Conservation (phyloP, 2,113 vertebrate genomes). For the Neodontobutis hainanensis region DNA sequence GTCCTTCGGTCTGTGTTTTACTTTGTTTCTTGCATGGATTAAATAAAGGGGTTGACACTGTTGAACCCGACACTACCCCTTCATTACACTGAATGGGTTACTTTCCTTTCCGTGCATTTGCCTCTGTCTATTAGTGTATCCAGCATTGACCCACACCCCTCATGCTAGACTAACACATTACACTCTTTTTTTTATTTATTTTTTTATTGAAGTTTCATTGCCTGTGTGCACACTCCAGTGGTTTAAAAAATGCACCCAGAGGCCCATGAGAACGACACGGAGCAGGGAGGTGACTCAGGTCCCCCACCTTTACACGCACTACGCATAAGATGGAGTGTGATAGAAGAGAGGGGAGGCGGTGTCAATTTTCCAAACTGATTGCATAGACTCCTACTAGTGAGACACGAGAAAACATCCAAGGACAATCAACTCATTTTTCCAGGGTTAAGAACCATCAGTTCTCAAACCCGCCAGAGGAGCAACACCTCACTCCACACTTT, state of each 20-base stretch:
- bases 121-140: slow-evolving; percentile 21
- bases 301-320: slow-evolving; percentile 23
- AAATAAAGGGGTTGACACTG: slow-evolving; percentile 42
- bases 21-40: slow-evolving; percentile 49
- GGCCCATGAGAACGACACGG: neutral
- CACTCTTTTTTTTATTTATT: slow-evolving; percentile 11
- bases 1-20: slow-evolving; percentile 49
- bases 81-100: slow-evolving; percentile 35
- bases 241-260: slow-evolving; percentile 41
- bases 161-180: slow-evolving; percentile 8
- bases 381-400: slow-evolving; percentile 16
- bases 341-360: slow-evolving; percentile 18
- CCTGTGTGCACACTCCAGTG: slow-evolving; percentile 22
- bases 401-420: slow-evolving; percentile 13
- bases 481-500: neutral
- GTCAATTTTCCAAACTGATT: slow-evolving; percentile 38
- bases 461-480: slow-evolving; percentile 1
- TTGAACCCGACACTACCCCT: slow-evolving; percentile 19
- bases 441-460: neutral
- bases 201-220: slow-evolving; percentile 16
- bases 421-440: slow-evolving; percentile 19
- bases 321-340: slow-evolving; percentile 32
- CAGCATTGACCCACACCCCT: slow-evolving; percentile 26
- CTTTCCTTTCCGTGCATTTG: slow-evolving; percentile 3
- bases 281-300: neutral